Conservation (phyloP, 2,797 vertebrate species). For the Gambusia yucatana region DNA sequence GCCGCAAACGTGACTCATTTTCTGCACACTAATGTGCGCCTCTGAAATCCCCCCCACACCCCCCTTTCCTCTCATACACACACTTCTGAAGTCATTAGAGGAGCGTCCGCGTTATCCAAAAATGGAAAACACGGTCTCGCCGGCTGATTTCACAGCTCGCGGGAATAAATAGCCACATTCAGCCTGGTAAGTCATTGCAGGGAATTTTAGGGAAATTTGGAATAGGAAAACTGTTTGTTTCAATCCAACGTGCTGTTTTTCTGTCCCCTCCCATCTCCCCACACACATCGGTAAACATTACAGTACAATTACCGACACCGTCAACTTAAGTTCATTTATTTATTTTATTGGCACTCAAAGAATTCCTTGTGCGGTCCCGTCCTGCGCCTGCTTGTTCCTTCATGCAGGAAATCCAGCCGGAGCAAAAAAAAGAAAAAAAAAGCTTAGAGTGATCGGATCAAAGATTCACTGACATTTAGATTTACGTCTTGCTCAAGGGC, state of each 20-base stretch:
- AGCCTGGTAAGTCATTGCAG: slow-evolving; percentile 43
- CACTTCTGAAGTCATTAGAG: slow-evolving; percentile 52
- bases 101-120: slow-evolving; percentile 43
- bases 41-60: slow-evolving; percentile 59
- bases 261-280: neutral
- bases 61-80: slow-evolving; percentile 34
- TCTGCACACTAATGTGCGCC: slow-evolving; percentile 54
- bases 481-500: slow-evolving; percentile 59
- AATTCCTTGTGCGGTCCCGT: slow-evolving; percentile 19
- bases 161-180: slow-evolving; percentile 32
- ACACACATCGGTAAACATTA: neutral
- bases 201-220: slow-evolving; percentile 75
- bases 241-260: slow-evolving; percentile 12
- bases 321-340: neutral
- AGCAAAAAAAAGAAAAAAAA: slow-evolving; percentile 25
- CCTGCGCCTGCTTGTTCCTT: slow-evolving; percentile 48
- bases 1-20: slow-evolving; percentile 64
- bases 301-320: neutral
- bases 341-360: neutral
- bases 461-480: slow-evolving; percentile 45
- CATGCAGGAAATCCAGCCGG: slow-evolving; percentile 41
- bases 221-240: slow-evolving; percentile 42
- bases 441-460: slow-evolving; percentile 47
- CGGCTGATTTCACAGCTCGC: slow-evolving; percentile 54
- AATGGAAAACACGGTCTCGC: slow-evolving; percentile 60